phyloP scores from a whole-genome alignment of 2,113 vertebrate genomes.

The Nesogale talazaci region DNA sequence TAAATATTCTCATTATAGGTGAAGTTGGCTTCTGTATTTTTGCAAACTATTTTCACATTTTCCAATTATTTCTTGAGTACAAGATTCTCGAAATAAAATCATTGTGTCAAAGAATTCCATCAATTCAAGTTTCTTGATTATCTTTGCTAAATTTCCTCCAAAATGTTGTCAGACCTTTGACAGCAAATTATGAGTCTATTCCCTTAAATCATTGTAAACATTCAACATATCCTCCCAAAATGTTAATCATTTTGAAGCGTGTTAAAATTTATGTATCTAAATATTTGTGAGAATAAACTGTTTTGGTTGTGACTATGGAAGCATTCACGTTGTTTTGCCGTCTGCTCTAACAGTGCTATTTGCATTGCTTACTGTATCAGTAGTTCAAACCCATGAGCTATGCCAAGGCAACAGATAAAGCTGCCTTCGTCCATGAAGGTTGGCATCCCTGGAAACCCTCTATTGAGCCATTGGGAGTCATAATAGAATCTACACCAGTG shows the following conservation, averaged over 20 bases:
- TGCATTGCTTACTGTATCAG: not conserved
- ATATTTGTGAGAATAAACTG: not conserved
- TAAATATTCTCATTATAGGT: not conserved
- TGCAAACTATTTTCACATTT: not conserved
- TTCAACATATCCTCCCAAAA: not conserved
- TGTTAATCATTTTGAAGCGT: not conserved
- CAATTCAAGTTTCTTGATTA: not conserved
- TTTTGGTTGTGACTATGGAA: not conserved
- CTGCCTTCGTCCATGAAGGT: no score
- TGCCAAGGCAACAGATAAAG: no score
- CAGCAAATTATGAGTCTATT: not conserved
- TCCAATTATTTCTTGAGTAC: slow-evolving; percentile 11
- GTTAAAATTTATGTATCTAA: not conserved
- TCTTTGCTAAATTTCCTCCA: slow-evolving; percentile 18
- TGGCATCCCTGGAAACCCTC: no score
- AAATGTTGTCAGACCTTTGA: slow-evolving; percentile 15
- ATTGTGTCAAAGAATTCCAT: not conserved
- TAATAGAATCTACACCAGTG: no score
- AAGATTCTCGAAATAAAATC: not conserved
- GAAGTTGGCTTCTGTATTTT: not conserved
- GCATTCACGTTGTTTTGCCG: not conserved
- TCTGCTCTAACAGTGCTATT: not conserved
- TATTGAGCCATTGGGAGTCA: no score
- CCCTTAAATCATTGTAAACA: slow-evolving; percentile 1
- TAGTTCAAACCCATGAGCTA: no score